Evolutionary conservation across 1,140 invertebrate genomes (phyloP), one percentile per base, ranked within the genome.

Genomic region (Cydia splendana): DNA sequence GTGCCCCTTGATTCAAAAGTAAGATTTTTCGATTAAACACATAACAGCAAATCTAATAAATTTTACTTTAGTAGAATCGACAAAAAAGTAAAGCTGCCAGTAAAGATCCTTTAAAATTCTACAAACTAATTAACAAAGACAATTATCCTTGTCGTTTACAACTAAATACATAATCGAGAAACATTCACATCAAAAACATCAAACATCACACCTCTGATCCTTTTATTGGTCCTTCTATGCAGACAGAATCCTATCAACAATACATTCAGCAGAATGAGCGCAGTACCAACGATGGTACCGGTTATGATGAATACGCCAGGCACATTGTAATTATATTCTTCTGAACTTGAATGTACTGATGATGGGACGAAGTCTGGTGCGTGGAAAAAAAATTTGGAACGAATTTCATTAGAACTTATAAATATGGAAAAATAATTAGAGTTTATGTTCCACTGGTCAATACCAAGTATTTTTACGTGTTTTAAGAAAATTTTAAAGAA

Each of bases 211-310:
- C 95, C 96, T 96, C 94, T 93, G n/a, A 95, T 92, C 85, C 96
- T 94, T 90, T 96, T 96, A 88, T 96, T 96, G 76, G 95, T 94
- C 93, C 95, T 94, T 87, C 96, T 95, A 85, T 97, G 95, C 76
- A 98, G 95, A 93, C 97, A 98, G 93, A 97, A 98, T 75, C 97
- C 96, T 79, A 98, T 97, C 87, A 98, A 94, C 77, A 97, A 95
- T 84, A 98, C 95, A 93, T 98, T 98, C 85, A 98, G 94, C 34
- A 98, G 95, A 80, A 98, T 94, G 67, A 95, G 94, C 65, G 95
- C 95, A 71, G 94, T 94, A 18, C 94, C 94, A 71, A 94, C 87
- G 82, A 93, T 86, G 75, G 94, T 86, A 78, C 94, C 84, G 77
- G 94, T 87, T 84, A 95, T 92, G 79, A 94, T 85, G 84, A 93